These are phyloP conservation scores for Phrynocephalus forsythii DNA, from an alignment of 2,797 vertebrate genomes.

Conservation along the genomic window DNA sequence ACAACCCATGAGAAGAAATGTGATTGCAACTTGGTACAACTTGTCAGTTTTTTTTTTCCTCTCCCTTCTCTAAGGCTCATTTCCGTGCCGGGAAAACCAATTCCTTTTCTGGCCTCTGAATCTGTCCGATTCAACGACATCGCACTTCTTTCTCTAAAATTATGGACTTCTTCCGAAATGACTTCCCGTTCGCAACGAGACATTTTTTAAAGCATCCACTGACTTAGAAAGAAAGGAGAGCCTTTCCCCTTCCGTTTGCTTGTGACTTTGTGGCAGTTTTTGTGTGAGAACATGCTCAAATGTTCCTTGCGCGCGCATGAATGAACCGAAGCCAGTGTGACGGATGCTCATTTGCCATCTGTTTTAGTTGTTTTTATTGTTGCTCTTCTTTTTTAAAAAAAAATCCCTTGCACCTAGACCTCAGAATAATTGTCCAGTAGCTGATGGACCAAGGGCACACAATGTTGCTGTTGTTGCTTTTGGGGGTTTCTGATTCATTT, in stretches of 20 bases:
- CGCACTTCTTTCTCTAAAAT: conserved; percentile 25
- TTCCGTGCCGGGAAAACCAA: background rate
- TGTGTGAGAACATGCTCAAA: conserved; percentile 43
- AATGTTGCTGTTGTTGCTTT: conserved; percentile 39
- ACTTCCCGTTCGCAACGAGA: conserved; percentile 4
- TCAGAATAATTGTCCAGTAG: conserved; percentile 80
- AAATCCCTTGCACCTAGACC: conserved; percentile 75
- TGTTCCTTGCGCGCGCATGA: conserved; percentile 60
- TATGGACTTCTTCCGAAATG: conserved; percentile 20
- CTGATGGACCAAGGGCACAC: conserved; percentile 74
- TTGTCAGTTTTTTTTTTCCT: background rate
- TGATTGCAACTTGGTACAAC: background rate
- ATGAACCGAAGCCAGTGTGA: conserved; percentile 58
- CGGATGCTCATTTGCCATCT: conserved; percentile 75
- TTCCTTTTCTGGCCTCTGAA: conserved; percentile 8
- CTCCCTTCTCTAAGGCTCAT: background rate
- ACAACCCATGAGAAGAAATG: background rate
- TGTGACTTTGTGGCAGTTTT: conserved; percentile 65
- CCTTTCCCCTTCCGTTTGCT: conserved; percentile 29
- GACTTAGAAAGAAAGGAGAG: conserved; percentile 6
- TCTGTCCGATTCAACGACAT: background rate
- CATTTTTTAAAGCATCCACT: conserved; percentile 29
- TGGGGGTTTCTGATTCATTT: conserved; percentile 79
- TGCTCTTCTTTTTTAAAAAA: background rate
- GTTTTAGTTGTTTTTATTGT: conserved; percentile 57